Conservation (phyloP, 2,113 vertebrate genomes). For the Crotalus horridus region DNA sequence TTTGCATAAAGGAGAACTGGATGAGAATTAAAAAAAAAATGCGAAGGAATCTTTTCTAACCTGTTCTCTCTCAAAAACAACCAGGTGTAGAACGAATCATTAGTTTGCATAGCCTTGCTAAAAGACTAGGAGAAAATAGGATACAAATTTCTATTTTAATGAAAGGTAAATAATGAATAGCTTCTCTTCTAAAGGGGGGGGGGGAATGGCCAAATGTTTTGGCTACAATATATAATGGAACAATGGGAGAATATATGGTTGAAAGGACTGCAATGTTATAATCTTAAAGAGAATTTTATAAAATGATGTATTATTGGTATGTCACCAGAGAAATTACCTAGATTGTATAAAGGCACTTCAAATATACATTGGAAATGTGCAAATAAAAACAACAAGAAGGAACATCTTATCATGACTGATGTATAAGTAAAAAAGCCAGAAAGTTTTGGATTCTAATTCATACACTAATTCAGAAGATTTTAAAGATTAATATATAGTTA, state of each 20-base stretch:
- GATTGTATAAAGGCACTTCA: background rate
- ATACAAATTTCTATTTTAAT: background rate
- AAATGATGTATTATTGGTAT: background rate
- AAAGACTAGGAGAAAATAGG: background rate
- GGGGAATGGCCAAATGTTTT: background rate
- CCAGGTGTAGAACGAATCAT: background rate
- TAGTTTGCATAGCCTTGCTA: background rate
- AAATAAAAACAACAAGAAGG: background rate
- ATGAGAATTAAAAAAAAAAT: background rate
- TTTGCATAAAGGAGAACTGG: background rate
- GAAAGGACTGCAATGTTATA: background rate
- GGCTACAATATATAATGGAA: background rate
- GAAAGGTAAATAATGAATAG: background rate
- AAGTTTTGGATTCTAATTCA: background rate
- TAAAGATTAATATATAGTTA: background rate
- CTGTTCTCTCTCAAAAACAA: background rate
- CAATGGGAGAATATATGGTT: background rate
- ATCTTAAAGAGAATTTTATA: background rate
- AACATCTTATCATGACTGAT: background rate
- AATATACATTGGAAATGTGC: background rate
- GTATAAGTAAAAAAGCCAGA: background rate
- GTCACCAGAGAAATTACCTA: background rate
- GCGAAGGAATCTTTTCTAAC: background rate
- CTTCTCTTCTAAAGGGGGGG: background rate
- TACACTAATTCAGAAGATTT: background rate